Conservation (phyloP, 1,140 invertebrate species). For the Listronotus oregonensis region DNA sequence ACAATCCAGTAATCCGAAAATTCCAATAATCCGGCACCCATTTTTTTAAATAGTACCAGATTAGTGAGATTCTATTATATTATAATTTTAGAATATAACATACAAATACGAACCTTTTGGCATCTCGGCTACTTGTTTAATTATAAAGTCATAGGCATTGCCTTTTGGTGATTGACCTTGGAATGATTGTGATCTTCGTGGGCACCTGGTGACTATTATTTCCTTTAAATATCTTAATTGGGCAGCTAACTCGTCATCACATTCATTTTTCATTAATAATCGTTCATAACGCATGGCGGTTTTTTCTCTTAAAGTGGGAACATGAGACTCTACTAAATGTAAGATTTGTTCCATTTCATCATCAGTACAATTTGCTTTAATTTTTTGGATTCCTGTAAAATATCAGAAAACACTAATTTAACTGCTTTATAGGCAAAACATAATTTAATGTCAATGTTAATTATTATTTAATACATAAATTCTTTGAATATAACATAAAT, state of each 20-base stretch:
- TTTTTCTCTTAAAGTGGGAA: conserved; percentile 40
- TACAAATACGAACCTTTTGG: conserved; percentile 36
- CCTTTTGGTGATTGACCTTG: neutral
- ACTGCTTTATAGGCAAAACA: too few relatives aligned
- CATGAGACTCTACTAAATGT: conserved; percentile 43
- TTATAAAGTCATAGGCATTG: conserved; percentile 33
- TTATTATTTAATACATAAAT: too few relatives aligned
- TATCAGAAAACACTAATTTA: too few relatives aligned
- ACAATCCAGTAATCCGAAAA: too few relatives aligned
- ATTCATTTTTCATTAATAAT: conserved; percentile 20
- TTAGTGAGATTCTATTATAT: too few relatives aligned
- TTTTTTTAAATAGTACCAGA: too few relatives aligned
- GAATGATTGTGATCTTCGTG: neutral
- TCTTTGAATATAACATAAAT: too few relatives aligned
- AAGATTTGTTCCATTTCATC: conserved; percentile 43
- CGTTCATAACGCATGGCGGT: conserved; percentile 39
- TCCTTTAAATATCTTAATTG: conserved; percentile 30
- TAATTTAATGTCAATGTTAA: too few relatives aligned
- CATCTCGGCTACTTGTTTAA: conserved; percentile 39
- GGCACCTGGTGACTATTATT: conserved; percentile 38
- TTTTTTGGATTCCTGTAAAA: conserved; percentile 28
- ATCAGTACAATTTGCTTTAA: conserved; percentile 32
- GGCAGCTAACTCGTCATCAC: conserved; percentile 3
- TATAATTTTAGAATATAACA: too few relatives aligned
- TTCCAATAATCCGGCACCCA: too few relatives aligned